Conservation (phyloP, 2,888 invertebrate species). For the Caradrina clavipalpis region DNA sequence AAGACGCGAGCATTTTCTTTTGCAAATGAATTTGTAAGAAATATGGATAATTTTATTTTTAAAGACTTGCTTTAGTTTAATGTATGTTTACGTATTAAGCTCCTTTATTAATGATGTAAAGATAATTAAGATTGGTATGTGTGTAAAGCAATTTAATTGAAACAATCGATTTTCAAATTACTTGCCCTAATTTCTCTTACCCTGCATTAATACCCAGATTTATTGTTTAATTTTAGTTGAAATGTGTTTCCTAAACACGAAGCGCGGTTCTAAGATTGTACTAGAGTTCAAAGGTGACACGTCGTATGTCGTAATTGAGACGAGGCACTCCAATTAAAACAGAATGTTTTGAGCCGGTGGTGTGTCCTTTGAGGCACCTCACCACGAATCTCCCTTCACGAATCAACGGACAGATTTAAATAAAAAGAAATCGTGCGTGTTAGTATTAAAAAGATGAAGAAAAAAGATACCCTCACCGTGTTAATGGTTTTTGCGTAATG, state of each 20-base stretch:
- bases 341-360: constrained; percentile 80
- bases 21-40: constrained; percentile 16
- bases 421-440: constrained; percentile 63
- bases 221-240: not conserved
- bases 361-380: constrained; percentile 80
- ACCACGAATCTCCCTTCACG: constrained; percentile 68
- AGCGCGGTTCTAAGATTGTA: constrained; percentile 78
- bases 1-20: constrained; percentile 35
- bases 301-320: constrained; percentile 84
- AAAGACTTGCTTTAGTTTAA: not conserved
- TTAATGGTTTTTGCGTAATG: constrained; percentile 57
- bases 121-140: not conserved
- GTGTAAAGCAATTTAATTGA: not conserved
- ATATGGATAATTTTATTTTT: not conserved
- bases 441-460: constrained; percentile 73
- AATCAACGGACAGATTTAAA: constrained; percentile 69
- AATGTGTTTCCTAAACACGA: constrained; percentile 49
- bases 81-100: not conserved
- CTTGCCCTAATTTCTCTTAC: not conserved
- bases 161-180: not conserved
- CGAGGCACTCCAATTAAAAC: constrained; percentile 87
- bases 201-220: not conserved
- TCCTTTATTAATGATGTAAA: not conserved
- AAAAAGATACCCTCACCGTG: constrained; percentile 65
- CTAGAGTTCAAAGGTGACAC: constrained; percentile 84